Percentiles rank a stretch among this genome's conserved stretches.
Conservation (phyloP, 2,797 vertebrate species). For the Clarias pachynema region DNA sequence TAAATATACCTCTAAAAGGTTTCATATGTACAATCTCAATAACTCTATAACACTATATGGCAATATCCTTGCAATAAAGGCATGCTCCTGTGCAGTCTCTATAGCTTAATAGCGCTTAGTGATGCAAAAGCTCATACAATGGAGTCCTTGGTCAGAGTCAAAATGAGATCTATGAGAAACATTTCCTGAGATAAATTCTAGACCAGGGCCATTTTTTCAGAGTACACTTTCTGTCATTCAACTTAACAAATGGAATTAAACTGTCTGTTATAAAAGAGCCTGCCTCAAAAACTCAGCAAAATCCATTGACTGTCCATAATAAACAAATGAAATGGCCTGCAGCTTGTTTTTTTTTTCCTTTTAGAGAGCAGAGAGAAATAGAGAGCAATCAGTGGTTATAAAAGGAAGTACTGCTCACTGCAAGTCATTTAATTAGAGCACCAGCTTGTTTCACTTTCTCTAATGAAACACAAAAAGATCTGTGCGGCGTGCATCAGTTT, state of each 20-base stretch:
- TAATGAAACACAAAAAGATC: constrained; percentile 56
- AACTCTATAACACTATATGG: constrained; percentile 1
- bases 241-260: constrained; percentile 48
- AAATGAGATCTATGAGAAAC: constrained; percentile 36
- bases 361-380: constrained; percentile 55
- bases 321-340: constrained; percentile 39
- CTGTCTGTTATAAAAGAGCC: constrained; percentile 33
- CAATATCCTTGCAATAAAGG: constrained; percentile 17
- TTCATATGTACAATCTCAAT: constrained; percentile 13
- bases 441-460: constrained; percentile 55
- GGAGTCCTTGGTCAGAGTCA: background rate
- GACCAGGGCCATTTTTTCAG: constrained; percentile 22
- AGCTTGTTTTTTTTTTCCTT: constrained; percentile 32
- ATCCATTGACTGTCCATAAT: constrained; percentile 40
- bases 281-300: constrained; percentile 44
- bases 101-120: constrained; percentile 24
- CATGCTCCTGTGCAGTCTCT: constrained; percentile 5
- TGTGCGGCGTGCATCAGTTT: constrained; percentile 60
- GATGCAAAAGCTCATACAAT: constrained; percentile 19
- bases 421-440: constrained; percentile 56
- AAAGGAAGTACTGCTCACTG: constrained; percentile 57
- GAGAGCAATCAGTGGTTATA: constrained; percentile 52
- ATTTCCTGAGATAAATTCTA: constrained; percentile 28
- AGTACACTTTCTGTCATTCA: constrained; percentile 34
- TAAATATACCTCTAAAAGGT: constrained; percentile 31